These are phyloP conservation scores for Engraulis encrasicolus DNA, from an alignment of 2,113 vertebrate species.

Conservation along the genomic window DNA sequence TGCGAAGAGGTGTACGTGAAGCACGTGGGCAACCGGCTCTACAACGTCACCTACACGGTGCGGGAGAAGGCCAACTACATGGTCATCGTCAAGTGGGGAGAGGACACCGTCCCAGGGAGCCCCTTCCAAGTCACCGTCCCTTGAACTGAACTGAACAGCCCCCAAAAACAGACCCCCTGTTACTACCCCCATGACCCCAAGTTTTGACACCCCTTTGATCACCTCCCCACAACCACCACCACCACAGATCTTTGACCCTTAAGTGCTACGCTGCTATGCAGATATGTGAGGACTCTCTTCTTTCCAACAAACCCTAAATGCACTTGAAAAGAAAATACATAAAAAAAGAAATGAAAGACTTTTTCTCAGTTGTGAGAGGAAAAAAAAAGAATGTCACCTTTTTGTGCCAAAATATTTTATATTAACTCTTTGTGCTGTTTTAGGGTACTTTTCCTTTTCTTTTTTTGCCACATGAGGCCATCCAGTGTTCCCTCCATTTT, in stretches of 20 bases:
- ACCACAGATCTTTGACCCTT: constrained; percentile 11
- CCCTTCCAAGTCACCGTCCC: constrained; percentile 87
- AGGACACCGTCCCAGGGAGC: constrained; percentile 87
- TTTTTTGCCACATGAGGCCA: background rate
- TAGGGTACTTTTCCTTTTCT: background rate
- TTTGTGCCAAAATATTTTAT: constrained; percentile 43
- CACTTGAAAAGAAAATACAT: constrained; percentile 54
- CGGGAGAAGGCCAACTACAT: constrained; percentile 93
- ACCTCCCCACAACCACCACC: background rate
- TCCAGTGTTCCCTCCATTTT: background rate
- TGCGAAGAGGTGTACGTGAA: constrained; percentile 94
- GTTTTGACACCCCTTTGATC: constrained; percentile 16
- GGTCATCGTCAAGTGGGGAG: constrained; percentile 92
- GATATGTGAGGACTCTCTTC: constrained; percentile 36
- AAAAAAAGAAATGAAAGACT: constrained; percentile 54
- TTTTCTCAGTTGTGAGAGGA: constrained; percentile 13
- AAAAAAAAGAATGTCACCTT: constrained; percentile 47
- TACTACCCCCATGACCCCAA: too few relatives aligned
- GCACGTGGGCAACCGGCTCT: constrained; percentile 88
- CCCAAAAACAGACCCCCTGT: too few relatives aligned
- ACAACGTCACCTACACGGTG: constrained; percentile 91
- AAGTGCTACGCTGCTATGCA: constrained; percentile 30
- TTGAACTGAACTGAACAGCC: constrained; percentile 67
- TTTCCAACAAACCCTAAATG: constrained; percentile 37
- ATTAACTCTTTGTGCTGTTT: constrained; percentile 20